Evolutionary conservation across 2,113 vertebrate genomes (phyloP), one percentile per base, ranked within the genome.

Genomic region (Pleuronectes platessa): DNA sequence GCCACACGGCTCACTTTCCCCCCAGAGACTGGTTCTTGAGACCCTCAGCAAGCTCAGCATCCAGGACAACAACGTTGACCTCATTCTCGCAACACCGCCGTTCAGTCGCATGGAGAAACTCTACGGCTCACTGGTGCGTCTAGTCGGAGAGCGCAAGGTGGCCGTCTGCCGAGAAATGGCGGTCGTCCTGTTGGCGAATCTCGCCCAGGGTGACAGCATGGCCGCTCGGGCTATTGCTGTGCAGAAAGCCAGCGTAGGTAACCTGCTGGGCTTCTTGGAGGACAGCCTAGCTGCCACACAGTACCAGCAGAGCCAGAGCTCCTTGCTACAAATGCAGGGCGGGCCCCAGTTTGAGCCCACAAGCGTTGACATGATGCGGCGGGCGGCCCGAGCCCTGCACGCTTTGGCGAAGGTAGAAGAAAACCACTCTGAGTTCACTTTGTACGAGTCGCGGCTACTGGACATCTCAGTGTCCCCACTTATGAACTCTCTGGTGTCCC

Each of bases 41-140:
- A 97, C 98, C 83, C 97, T 99, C 92, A 99, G 97, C 94, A 99
- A 99, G 94, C 97, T 99, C 93, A 99, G 98, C 95, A 97, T 99
- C 95, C 97, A 99, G 96, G 98, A 99, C 95, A 98, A 97, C 96
- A 99, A 99, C 21, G 98, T 99, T 84, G 98, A 99, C 96, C 96
- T 99, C 93, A 98, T 99, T 87, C 94, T 99, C 24, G 98, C 98
- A 54, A 99, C 98, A 9, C 98, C 98, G 0, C 98, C 98, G 2
- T 98, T 98, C 93, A 96, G 96, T 92, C 97, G 98, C 73, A 71
- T 99, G 93, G 98, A 99, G 95, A 98, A 98, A 94, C 95, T 99
- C 82, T 98, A 97, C 82, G 95, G 97, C 94, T 96, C 96, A 40
- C 93, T 99, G 88, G 97, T 99, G 94, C 96, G 98, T 61, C 95